Evolutionary conservation across 2,888 invertebrate genomes (phyloP).

Genomic region (Leptodirus hochenwartii): DNA sequence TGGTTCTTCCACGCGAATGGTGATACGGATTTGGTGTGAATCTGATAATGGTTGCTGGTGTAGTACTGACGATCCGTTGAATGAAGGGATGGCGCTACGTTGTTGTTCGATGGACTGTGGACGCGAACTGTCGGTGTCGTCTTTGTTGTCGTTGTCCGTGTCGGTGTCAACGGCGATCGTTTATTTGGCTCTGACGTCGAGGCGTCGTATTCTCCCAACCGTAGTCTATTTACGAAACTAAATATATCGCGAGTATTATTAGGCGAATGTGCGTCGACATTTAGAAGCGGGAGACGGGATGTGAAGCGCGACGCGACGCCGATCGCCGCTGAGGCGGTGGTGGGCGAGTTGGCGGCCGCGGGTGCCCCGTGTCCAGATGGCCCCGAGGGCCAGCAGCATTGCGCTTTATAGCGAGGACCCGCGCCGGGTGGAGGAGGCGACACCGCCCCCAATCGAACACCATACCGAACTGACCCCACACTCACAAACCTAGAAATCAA

Average conservation of each 20-base stretch:
- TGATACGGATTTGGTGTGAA: constrained; percentile 19
- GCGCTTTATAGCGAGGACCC: constrained; percentile 32
- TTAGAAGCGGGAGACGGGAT: constrained; percentile 26
- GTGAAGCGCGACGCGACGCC: constrained; percentile 29
- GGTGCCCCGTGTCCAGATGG: constrained; percentile 32
- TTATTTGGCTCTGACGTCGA: constrained; percentile 25
- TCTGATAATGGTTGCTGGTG: too few species aligned
- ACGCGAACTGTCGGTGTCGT: constrained; percentile 5
- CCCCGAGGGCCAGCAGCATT: constrained; percentile 24
- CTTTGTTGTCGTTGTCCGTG: constrained; percentile 8
- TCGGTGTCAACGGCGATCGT: constrained; percentile 23
- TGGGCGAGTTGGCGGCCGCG: constrained; percentile 31
- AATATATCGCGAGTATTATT: constrained; percentile 30
- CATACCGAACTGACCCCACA: constrained; percentile 53
- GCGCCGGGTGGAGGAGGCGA: constrained; percentile 28
- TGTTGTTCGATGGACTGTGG: too few species aligned
- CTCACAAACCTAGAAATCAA: constrained; percentile 39
- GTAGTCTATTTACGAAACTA: constrained; percentile 29
- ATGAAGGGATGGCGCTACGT: too few species aligned
- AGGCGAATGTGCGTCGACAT: constrained; percentile 18
- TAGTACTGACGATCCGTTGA: too few species aligned
- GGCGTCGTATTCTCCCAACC: constrained; percentile 24
- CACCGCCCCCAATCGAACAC: constrained; percentile 42
- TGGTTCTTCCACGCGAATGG: too few species aligned
- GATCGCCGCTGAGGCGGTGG: constrained; percentile 14